phyloP scores from a whole-genome alignment of 1,140 invertebrate species.

The Bathynomus jamesi region DNA sequence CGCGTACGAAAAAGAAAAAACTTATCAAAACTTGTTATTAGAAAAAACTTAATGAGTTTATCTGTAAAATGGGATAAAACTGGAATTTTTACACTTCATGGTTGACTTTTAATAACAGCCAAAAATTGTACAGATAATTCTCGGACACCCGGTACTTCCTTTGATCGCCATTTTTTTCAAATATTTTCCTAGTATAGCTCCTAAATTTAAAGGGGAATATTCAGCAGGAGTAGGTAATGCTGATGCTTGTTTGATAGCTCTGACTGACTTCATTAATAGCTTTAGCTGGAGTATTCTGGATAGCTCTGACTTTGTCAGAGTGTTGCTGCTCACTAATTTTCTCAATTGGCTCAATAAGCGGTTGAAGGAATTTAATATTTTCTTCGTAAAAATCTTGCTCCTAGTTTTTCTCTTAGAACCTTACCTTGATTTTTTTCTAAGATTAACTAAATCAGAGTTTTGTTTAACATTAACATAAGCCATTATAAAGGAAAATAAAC shows the following conservation, averaged over 20 bases:
- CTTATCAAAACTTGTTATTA: too few species aligned
- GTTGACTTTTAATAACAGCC: too few species aligned
- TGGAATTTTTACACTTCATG: too few species aligned
- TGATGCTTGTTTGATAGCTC: neutral
- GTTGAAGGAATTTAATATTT: neutral
- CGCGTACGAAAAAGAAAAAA: too few species aligned
- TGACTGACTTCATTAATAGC: too few species aligned
- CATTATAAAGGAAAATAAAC: neutral
- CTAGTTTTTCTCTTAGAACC: neutral
- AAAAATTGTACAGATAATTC: too few species aligned
- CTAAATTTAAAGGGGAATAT: neutral
- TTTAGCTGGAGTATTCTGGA: too few species aligned
- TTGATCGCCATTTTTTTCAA: neutral
- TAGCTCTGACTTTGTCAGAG: neutral
- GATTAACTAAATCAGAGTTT: slow-evolving; percentile 5
- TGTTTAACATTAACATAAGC: neutral
- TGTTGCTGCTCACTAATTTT: neutral
- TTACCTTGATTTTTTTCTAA: slow-evolving; percentile 1
- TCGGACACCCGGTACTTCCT: too few species aligned
- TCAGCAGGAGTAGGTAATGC: neutral
- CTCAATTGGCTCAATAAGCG: neutral
- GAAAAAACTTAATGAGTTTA: too few species aligned
- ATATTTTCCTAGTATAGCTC: neutral
- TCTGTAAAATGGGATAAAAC: too few species aligned
- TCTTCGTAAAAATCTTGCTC: slow-evolving; percentile 3